Conservation (phyloP, 1,140 invertebrate genomes). For the Drosophila nasuta region DNA sequence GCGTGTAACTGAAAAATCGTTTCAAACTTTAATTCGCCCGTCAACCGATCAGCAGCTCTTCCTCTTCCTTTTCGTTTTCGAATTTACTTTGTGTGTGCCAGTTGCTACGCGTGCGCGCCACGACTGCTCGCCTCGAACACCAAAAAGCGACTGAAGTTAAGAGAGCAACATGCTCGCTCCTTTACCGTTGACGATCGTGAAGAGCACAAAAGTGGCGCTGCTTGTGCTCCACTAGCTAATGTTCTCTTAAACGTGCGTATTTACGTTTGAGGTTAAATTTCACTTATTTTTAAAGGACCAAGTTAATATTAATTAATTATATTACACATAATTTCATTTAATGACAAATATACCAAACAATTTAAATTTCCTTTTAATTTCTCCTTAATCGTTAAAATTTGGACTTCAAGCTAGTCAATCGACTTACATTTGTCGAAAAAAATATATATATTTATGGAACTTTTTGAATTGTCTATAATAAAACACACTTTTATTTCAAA, state of each 20-base stretch:
- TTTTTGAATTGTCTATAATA: too few relatives aligned
- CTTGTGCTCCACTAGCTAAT: neutral
- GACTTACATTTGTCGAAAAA: too few relatives aligned
- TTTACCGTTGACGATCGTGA: neutral
- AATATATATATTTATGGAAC: too few relatives aligned
- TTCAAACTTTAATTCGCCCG: slow-evolving; percentile 26
- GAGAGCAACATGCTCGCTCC: slow-evolving; percentile 5
- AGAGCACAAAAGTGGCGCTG: slow-evolving; percentile 11
- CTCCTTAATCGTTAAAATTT: too few relatives aligned
- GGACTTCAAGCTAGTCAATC: too few relatives aligned
- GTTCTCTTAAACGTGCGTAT: neutral
- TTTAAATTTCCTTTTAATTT: too few relatives aligned
- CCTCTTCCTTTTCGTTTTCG: slow-evolving; percentile 12
- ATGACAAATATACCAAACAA: too few relatives aligned
- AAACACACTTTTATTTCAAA: too few relatives aligned
- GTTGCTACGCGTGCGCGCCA: slow-evolving; percentile 43
- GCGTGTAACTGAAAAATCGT: slow-evolving; percentile 52
- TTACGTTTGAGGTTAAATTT: too few relatives aligned
- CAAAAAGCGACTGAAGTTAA: slow-evolving; percentile 45
- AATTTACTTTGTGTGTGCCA: slow-evolving; percentile 25
- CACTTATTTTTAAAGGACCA: too few relatives aligned
- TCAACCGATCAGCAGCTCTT: slow-evolving; percentile 33
- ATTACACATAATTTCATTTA: too few relatives aligned
- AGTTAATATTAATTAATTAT: too few relatives aligned
- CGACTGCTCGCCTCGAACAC: slow-evolving; percentile 44